Evolutionary conservation across 92 coral and sea anemone species (phyloP), one percentile per base, ranked within the genome.

Genomic region (Palythoa heliodiscus): DNA sequence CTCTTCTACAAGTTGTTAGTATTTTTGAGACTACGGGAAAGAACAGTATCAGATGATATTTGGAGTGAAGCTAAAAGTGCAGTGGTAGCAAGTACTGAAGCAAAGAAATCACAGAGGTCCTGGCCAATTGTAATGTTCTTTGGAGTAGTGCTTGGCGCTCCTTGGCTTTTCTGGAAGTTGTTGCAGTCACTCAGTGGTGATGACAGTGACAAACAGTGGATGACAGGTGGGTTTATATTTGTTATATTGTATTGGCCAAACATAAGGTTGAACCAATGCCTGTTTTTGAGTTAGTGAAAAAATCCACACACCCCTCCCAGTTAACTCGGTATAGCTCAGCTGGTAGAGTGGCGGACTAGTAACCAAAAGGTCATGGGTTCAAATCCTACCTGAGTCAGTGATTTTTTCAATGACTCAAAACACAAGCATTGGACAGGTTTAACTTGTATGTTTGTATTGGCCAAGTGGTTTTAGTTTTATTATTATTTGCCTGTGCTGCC

Each of bases 91-190:
- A 63, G 25, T n/a, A 52, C 91, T 11, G 88, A 83, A 24, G 82
- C 77, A 11, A 90, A 88, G 82, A 90, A 90, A 87, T 23, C 73
- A 7, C 88, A 92, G 57, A 91, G 90, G 77, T 96, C 99, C 35
- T 96, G 99, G 99, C 99, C 99, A 4, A 92, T 96, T 82, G 87
- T 96, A 71, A 85, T 96, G 90, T 96, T 96, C 86, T 93, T 96
- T 88, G 99, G 91, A 69, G 99, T 96, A 48, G 99, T 96, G 11
- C 85, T 96, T 75, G 99, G 99, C 3, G 91, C 95, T 13, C 99
- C 98, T 0, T 93, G 95, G 90, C 87, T 96, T 10, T 93, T 96
- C 38, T 96, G 99, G 99, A 96, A 90, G 70, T 86, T 96, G 60
- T 57, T 96, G 25, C 90, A 92, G 38, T 96, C 99, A 35, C 77